Evolutionary conservation across 2,888 invertebrate genomes (phyloP).

Genomic region (Amblyteles armatorius): DNA sequence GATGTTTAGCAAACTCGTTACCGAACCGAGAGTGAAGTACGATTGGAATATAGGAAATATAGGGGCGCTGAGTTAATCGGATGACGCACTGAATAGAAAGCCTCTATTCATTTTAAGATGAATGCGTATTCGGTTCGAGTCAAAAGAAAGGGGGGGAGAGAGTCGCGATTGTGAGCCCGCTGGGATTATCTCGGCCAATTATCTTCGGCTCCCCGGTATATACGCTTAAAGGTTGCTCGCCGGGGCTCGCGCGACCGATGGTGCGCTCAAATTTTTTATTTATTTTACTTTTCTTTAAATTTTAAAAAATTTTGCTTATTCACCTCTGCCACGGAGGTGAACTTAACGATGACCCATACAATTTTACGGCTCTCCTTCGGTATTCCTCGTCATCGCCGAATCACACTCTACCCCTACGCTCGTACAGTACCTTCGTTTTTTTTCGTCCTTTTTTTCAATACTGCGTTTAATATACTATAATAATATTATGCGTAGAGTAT

Average conservation of each 20-base stretch:
- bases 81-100: constrained; percentile 33
- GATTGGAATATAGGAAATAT: constrained; percentile 33
- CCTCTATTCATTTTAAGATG: constrained; percentile 16
- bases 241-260: background rate
- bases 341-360: constrained; percentile 22
- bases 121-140: constrained; percentile 31
- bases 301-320: no score
- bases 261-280: background rate
- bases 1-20: constrained; percentile 46
- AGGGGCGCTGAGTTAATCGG: constrained; percentile 38
- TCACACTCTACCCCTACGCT: constrained; percentile 36
- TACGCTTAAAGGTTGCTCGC: constrained; percentile 14
- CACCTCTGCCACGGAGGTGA: background rate
- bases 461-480: constrained; percentile 46
- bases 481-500: constrained; percentile 49
- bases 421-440: background rate
- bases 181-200: constrained; percentile 30
- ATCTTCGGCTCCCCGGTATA: constrained; percentile 17
- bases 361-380: background rate
- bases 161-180: constrained; percentile 34
- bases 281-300: background rate
- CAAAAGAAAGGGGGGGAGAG: background rate
- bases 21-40: constrained; percentile 16
- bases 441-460: constrained; percentile 23
- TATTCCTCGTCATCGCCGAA: constrained; percentile 33